These are phyloP conservation scores for Falco naumanni DNA, from an alignment of 2,797 vertebrate species.

Conservation along the genomic window DNA sequence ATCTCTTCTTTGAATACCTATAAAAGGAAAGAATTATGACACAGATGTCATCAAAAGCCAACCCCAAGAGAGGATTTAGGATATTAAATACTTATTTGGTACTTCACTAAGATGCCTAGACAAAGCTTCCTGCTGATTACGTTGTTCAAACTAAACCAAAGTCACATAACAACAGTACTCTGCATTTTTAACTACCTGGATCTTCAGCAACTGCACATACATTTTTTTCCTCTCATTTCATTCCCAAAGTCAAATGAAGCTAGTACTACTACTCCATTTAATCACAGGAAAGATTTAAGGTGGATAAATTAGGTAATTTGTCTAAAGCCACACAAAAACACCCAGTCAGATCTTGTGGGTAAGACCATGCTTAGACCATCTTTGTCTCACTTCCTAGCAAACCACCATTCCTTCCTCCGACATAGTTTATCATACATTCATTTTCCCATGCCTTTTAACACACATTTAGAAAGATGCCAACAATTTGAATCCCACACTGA, in stretches of 20 bases:
- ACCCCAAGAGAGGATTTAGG: background rate
- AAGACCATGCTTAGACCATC: background rate
- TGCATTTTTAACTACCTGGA: background rate
- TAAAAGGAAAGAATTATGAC: background rate
- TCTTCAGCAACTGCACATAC: background rate
- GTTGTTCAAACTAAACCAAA: background rate
- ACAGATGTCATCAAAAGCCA: background rate
- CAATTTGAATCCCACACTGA: background rate
- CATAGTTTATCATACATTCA: background rate
- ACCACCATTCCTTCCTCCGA: background rate
- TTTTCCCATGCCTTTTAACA: background rate
- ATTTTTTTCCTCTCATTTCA: background rate
- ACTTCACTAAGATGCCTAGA: background rate
- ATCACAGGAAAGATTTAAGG: background rate
- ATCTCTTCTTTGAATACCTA: background rate
- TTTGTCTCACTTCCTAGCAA: background rate
- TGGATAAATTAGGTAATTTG: background rate
- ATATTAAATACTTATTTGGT: background rate
- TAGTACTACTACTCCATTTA: background rate
- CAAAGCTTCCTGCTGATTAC: background rate
- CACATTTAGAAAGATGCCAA: background rate
- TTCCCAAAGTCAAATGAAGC: background rate
- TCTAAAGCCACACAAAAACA: background rate
- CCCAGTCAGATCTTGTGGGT: background rate
- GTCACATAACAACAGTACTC: background rate